These are phyloP conservation scores for Xerus inauris DNA, from an alignment of 2,113 vertebrate species.

Conservation along the genomic window DNA sequence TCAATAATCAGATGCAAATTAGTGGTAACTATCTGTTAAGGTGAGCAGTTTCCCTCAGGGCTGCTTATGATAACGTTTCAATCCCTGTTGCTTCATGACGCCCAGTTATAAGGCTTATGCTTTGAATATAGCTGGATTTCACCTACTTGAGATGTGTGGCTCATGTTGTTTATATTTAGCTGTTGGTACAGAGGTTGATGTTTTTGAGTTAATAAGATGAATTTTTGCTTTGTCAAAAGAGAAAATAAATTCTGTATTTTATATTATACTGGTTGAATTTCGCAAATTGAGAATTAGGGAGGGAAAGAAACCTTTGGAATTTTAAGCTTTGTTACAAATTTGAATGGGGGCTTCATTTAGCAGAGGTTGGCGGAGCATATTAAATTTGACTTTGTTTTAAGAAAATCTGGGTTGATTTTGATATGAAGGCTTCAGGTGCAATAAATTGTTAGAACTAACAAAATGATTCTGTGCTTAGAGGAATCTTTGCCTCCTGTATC, in stretches of 20 bases:
- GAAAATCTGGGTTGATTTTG: not conserved
- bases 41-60: not conserved
- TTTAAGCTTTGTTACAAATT: slow-evolving; percentile 54
- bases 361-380: not conserved
- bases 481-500: not conserved
- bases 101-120: not conserved
- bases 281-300: slow-evolving; percentile 42
- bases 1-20: not conserved
- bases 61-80: not conserved
- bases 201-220: slow-evolving; percentile 62
- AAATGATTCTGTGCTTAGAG: not conserved
- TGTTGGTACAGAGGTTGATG: slow-evolving; percentile 34
- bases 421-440: not conserved
- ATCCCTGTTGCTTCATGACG: not conserved
- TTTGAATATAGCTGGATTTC: not conserved
- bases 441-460: not conserved
- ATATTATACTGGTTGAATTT: slow-evolving; percentile 50
- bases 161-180: not conserved
- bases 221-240: slow-evolving; percentile 61
- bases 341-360: slow-evolving; percentile 40
- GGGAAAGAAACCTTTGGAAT: not conserved
- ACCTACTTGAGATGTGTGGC: not conserved
- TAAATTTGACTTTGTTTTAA: slow-evolving; percentile 4
- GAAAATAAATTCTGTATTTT: slow-evolving; percentile 58
- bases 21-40: not conserved